Evolutionary conservation across 2,888 invertebrate genomes (phyloP).

Genomic region (Heliconius aoede): DNA sequence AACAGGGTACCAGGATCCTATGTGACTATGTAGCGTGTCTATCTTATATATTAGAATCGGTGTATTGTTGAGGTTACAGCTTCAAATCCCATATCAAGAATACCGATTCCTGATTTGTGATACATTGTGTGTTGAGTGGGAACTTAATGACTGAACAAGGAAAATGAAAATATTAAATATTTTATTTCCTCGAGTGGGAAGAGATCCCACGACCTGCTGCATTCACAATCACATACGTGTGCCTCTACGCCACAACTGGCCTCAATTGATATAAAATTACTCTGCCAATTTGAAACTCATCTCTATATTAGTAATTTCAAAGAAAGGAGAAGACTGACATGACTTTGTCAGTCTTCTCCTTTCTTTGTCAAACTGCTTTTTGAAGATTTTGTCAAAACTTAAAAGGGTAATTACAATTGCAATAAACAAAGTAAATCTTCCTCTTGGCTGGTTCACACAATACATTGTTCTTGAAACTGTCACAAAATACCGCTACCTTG

Average conservation of each 20-base stretch:
- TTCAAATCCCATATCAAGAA: neutral
- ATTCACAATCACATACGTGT: too few species aligned
- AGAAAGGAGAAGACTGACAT: neutral
- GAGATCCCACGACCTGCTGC: neutral
- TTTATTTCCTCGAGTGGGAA: neutral
- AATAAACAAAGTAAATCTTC: conserved; percentile 11
- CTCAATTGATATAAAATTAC: neutral
- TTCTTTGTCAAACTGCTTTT: too few species aligned
- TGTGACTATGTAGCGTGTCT: neutral
- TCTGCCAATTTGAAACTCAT: neutral
- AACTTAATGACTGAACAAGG: too few species aligned
- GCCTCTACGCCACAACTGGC: neutral
- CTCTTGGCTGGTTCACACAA: neutral
- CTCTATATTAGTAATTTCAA: neutral
- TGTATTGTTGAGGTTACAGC: neutral
- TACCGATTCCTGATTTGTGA: too few species aligned
- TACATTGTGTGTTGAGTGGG: too few species aligned
- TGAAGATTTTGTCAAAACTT: neutral
- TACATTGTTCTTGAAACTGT: conserved; percentile 1
- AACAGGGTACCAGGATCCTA: neutral
- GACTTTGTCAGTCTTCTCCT: too few species aligned
- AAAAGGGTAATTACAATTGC: neutral
- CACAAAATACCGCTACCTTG: conserved; percentile 5
- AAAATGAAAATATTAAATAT: too few species aligned
- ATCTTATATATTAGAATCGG: neutral